A percentile compares a stretch with the other conserved stretches of the same genome.
Conservation (phyloP, 2,888 invertebrate genomes). For the Cataglyphis altisquamis region DNA sequence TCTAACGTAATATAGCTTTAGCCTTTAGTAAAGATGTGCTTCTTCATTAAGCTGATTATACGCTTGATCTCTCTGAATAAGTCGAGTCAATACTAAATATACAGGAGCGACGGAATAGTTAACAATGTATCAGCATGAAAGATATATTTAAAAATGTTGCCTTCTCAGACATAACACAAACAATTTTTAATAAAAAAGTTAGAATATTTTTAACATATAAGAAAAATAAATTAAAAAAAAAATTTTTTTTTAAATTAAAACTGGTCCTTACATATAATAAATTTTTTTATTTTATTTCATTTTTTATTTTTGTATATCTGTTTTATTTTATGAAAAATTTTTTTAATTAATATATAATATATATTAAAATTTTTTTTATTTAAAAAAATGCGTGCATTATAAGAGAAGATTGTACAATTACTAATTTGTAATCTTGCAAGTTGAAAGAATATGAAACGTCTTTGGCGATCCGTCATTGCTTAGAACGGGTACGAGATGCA, state of each 20-base stretch:
- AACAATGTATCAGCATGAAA: background rate
- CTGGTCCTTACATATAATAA: background rate
- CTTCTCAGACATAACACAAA: background rate
- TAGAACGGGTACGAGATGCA: slow-evolving; percentile 37
- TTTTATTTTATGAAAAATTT: background rate
- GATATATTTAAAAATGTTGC: background rate
- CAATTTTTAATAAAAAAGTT: background rate
- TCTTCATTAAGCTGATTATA: background rate
- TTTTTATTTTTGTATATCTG: background rate
- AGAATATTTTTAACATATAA: background rate
- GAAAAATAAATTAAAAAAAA: background rate
- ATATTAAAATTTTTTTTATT: background rate
- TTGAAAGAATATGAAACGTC: slow-evolving; percentile 13
- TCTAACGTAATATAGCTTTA: background rate
- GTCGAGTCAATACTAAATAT: slow-evolving; percentile 23
- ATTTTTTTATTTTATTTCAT: background rate
- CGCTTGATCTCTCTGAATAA: background rate
- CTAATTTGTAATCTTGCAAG: background rate
- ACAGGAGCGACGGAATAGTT: background rate
- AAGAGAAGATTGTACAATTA: background rate
- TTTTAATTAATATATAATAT: background rate
- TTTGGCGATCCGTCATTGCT: slow-evolving; percentile 51
- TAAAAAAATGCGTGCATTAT: background rate
- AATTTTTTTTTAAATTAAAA: slow-evolving; percentile 9
- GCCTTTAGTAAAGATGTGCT: background rate